Evolutionary conservation across 1,140 invertebrate species (phyloP), one percentile per base, ranked within the genome.

Genomic region (Pissodes strobi): DNA sequence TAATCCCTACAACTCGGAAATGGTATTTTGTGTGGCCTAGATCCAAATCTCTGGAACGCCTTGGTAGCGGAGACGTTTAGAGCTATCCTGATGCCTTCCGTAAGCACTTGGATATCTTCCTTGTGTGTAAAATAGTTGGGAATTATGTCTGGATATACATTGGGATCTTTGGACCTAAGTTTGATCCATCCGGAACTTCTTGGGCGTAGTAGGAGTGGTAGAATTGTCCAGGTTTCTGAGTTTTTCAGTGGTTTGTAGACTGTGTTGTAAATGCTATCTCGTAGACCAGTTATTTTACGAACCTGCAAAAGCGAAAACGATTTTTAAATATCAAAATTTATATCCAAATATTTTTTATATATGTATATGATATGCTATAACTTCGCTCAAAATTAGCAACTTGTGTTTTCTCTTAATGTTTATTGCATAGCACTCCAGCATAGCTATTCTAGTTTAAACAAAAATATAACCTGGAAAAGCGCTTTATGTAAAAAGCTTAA

Each of bases 101-200:
- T 87, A 3, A 94, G 72, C 0, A 88, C 83, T 65, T 87, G 79
- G 10, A 94, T 83, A 66, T 94, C 92, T 69, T 90, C 85, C 61
- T 86, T 86, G 66, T 93, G 86, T 0, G 89, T 87, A 72, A 96
- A 91, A 71, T 96, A 96, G 71, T 95, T 95, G 0, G 95, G 94
- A 76, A 93, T 90, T n/a, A 98, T 90, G 2, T 90, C 84, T 0
- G 95, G 95, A 69, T 90, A 85, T 1, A 90, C 83, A 8, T 87
- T 83, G 0, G 95, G 95, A 79, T 98, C 89, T 21, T 79, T 82
- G 25, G 86, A 91, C 59, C 85, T 86, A 0, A 97, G 73, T n/a
- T 87, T 83, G 3, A 97, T 81, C 84, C 87, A 88, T 0, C 94
- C 94, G 0, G 84, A 85, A 73, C 93, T 95, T 72, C 87, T 88